A percentile compares a stretch with the other conserved stretches of the same genome.
Evolutionary conservation across 2,113 vertebrate genomes (phyloP).

Genomic region (Ibidorhyncha struthersii): DNA sequence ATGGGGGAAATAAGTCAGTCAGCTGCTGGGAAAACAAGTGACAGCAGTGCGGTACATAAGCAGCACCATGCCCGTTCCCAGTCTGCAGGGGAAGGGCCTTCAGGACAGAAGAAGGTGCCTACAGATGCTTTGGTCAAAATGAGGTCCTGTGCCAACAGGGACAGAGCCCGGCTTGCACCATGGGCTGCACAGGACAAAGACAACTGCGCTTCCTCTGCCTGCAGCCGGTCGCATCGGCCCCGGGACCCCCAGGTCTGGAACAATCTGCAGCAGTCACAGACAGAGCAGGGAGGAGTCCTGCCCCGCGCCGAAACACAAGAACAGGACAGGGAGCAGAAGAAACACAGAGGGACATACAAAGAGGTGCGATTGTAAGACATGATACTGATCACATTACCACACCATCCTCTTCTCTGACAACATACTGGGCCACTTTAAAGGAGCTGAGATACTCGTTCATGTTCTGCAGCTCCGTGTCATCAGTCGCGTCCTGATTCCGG

Average conservation of each 20-base stretch:
- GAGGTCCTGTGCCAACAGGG: not conserved
- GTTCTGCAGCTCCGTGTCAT: constrained; percentile 96
- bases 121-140: fast-evolving
- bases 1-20: not conserved
- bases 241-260: not conserved
- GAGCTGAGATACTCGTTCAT: constrained; percentile 99
- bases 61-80: not conserved
- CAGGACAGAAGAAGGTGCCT: not conserved
- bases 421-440: constrained; percentile 99
- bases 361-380: not conserved
- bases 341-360: not conserved
- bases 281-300: not conserved
- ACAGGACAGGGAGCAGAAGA: not conserved
- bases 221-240: fast-evolving
- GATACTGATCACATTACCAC: constrained; percentile 85
- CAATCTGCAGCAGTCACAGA: not conserved
- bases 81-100: not conserved
- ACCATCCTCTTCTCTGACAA: constrained; percentile 95
- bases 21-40: not conserved
- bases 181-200: not conserved
- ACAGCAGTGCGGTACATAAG: fast-evolving
- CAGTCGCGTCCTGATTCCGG: constrained; percentile 92
- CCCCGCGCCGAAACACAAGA: fast-evolving
- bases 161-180: not conserved
- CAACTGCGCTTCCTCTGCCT: not conserved